phyloP scores from a whole-genome alignment of 2,888 invertebrate genomes.

The Desoria tigrina region DNA sequence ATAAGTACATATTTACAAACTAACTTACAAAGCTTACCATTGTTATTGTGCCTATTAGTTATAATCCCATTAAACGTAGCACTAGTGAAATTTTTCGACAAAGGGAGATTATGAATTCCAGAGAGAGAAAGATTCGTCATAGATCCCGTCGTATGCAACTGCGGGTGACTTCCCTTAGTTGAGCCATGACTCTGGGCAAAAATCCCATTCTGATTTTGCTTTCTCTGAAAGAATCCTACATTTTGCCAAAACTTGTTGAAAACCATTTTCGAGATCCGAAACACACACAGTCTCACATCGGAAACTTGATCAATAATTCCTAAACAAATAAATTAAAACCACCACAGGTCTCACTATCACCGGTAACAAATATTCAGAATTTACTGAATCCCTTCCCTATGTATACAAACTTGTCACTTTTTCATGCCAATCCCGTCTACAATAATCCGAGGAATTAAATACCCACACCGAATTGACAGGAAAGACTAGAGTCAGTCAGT shows the following conservation, averaged over 20 bases:
- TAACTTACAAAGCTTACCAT: no score
- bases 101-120: neutral
- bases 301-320: no score
- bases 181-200: neutral
- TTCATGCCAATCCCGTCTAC: neutral
- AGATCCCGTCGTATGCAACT: neutral
- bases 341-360: neutral
- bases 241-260: slow-evolving; percentile 48
- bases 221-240: slow-evolving; percentile 37
- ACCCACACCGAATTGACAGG: neutral
- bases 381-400: neutral
- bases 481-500: no score
- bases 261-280: slow-evolving; percentile 39
- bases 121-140: neutral
- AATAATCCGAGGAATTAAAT: neutral
- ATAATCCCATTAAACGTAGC: no score
- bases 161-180: neutral
- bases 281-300: no score
- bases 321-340: no score
- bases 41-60: no score
- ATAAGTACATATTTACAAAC: no score
- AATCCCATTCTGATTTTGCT: neutral
- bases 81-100: no score
- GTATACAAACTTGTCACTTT: neutral
- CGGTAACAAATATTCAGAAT: neutral